Percentiles rank a stretch among this genome's conserved stretches.
Evolutionary conservation across 2,888 invertebrate genomes (phyloP).

Genomic region (Cantharis nigra): DNA sequence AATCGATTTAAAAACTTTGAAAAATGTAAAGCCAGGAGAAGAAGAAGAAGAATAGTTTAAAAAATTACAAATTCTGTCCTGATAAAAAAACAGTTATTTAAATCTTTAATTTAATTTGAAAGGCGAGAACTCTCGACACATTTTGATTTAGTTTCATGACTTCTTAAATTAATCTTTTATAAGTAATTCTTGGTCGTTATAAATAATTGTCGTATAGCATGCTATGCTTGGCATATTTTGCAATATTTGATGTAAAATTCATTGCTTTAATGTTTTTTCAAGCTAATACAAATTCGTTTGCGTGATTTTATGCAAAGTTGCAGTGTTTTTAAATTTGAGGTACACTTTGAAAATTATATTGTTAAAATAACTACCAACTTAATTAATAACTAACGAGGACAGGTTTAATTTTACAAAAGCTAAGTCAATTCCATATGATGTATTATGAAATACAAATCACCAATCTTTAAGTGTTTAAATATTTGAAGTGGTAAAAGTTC

Average conservation of each 20-base stretch:
- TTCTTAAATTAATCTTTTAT: neutral
- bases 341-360: neutral
- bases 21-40: too few relatives aligned
- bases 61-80: neutral
- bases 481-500: too few relatives aligned
- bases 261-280: neutral
- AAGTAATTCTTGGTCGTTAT: neutral
- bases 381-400: neutral
- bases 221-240: neutral
- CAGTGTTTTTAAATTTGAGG: neutral
- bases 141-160: neutral
- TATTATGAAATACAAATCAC: too few relatives aligned
- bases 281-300: neutral
- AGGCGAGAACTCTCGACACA: neutral
- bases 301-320: neutral
- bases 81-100: neutral
- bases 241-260: neutral
- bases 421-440: neutral
- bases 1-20: too few relatives aligned
- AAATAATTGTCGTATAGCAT: neutral
- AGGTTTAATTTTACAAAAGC: neutral
- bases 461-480: too few relatives aligned
- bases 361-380: neutral
- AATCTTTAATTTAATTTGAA: neutral
- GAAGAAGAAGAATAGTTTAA: neutral